Base-by-base conservation (phyloP, 2,888 invertebrate species). In the Apamea sordens region DNA sequence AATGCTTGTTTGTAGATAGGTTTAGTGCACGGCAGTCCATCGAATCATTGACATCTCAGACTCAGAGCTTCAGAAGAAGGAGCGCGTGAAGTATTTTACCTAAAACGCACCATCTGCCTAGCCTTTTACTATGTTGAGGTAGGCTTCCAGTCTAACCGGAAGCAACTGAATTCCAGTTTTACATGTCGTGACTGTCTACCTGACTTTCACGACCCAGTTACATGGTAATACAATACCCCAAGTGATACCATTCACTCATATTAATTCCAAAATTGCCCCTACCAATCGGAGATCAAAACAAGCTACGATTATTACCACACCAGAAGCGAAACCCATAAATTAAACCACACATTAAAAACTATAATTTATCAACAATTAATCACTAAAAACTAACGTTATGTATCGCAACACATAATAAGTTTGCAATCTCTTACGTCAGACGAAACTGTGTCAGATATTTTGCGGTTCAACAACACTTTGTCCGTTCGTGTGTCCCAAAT, bases 391-490 rank as follows among this genome's bases (percentile, higher is more conserved):
- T 47, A 76, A 68, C 76, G 50, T 73, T 78, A 59, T 63, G 13
- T 73, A 65, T 76, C 67, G 84, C 80, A 73, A 77, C 74, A 75
- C 68, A 76, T 85, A 86, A 81, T 75, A 76, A 80, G 76, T 73
- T 36, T 72, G 89, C 84, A 83, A 87, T 47, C 7, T 72, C 73
- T 86, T 89, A 80, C 88, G 47, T 89, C 85, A 89, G 53, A 63
- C 36, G 73, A 85, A 89, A 82, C 67, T 76, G 86, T 89, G 88
- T 85, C 87, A 87, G 77, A 77, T 67, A 87, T 88, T 89, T 87
- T 81, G 88, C 84, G 84, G 85, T 88, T 88, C 79, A 73, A 83
- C 81, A 80, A 44, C 65, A 78, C 71, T 79, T 61, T 47, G 53
- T 21, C 47, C 63, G 70, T 7, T 32, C 63, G 73, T 72, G 78